Percentiles rank a stretch among this genome's conserved stretches.
Evolutionary conservation across 2,797 vertebrate species (phyloP).

Genomic region (Bufotes viridis): DNA sequence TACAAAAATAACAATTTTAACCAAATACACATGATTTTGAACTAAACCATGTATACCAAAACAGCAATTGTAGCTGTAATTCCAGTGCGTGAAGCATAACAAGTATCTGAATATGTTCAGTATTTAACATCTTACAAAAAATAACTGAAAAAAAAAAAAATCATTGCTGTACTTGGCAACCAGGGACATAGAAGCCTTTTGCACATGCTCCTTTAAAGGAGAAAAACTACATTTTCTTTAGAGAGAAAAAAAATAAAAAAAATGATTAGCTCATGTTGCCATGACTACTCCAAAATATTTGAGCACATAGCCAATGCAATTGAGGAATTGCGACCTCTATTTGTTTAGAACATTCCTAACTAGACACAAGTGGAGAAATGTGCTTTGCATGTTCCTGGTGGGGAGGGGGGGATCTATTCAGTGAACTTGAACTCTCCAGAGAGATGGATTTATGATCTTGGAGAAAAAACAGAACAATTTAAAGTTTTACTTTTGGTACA

Average conservation of each 20-base stretch:
- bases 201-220: constrained; percentile 19
- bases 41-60: not conserved
- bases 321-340: constrained; percentile 49
- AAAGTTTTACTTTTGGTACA: constrained; percentile 22
- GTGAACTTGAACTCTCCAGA: constrained; percentile 27
- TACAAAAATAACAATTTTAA: constrained; percentile 7
- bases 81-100: not conserved
- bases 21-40: not conserved
- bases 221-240: constrained; percentile 29
- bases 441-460: constrained; percentile 28
- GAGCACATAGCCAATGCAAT: constrained; percentile 44
- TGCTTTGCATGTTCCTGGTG: constrained; percentile 41
- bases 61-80: not conserved
- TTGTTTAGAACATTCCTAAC: constrained; percentile 55
- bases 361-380: constrained; percentile 41
- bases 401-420: constrained; percentile 27
- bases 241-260: not conserved
- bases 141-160: not conserved
- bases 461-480: not conserved
- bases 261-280: constrained; percentile 32
- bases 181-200: constrained; percentile 1
- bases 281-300: constrained; percentile 58
- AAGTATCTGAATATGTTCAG: not conserved
- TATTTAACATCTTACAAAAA: constrained; percentile 1
- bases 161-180: constrained; percentile 8